Evolutionary conservation across 2,888 invertebrate genomes (phyloP), one percentile per base, ranked within the genome.

Genomic region (Parthenolecanium corni): DNA sequence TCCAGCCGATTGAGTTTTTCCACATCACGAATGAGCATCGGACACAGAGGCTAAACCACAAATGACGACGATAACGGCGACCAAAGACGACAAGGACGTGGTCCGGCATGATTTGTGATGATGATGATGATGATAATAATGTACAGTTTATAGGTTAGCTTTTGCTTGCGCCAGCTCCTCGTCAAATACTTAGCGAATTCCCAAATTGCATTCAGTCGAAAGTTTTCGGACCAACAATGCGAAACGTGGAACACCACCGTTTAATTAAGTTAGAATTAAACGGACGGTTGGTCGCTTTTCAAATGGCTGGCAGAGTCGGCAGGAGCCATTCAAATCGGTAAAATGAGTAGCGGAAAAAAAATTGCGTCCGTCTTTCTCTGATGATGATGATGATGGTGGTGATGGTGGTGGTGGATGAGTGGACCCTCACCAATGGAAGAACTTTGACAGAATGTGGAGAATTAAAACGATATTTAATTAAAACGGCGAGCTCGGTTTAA

Each of bases 181-280:
- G 57, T 57, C 57, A 57, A 57, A 56, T 42, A 56, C 56, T 57
- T 31, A 5, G 40, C 54, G 46, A 46, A 57, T 46, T 57, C 46
- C 57, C 42, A 25, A 56, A 38, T 20, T 47, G 40, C 24, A 20
- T 23, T 38, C 14, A 16, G 44, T 31, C 21, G 38, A 56, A 38
- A 40, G 38, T 49, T 18, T 12, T 20, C 4, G 25, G 24, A n/a
- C 23, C 14, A 16, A 5, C 52, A 14, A 12, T 25, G 23, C 25
- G 44, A 24, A 44, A 57, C 42, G 46, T 44, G 42, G 38, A 42
- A 18, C 4, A 20, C 31, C 57, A 24, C 24, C 57, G 57, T 46
- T 57, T 57, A 57, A 57, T 57, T 57, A 57, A 57, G 57, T 57
- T 57, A 57, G 57, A 44, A 57, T 57, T 57, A 57, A 31, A 46